These are phyloP conservation scores for Cryptotis parvus DNA, from an alignment of 2,113 vertebrate species.

Conservation along the genomic window DNA sequence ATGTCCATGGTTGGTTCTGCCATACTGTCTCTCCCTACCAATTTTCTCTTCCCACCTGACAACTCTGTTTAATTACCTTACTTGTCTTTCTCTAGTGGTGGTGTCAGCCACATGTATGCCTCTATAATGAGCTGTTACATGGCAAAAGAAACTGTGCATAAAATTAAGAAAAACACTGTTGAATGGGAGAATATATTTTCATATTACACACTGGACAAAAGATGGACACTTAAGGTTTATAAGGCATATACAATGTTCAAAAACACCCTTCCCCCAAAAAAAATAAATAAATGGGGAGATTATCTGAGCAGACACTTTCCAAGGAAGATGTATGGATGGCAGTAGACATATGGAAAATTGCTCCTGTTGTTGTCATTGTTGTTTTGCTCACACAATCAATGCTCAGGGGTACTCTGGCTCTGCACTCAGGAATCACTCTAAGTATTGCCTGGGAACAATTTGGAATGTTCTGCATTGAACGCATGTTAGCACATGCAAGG, in stretches of 20 bases:
- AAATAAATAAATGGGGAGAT: neutral
- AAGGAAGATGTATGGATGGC: neutral
- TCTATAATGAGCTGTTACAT: neutral
- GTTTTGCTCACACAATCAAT: too few species aligned
- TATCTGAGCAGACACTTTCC: neutral
- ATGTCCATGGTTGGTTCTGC: too few species aligned
- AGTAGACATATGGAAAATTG: neutral
- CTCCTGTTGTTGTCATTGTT: neutral
- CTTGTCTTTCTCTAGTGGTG: neutral
- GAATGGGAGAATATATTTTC: neutral
- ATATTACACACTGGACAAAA: neutral
- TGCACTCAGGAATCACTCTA: too few species aligned
- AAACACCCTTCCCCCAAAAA: neutral
- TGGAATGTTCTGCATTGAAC: too few species aligned
- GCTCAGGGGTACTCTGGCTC: too few species aligned
- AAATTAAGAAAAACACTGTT: neutral
- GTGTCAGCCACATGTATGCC: neutral
- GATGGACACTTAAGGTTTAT: too few species aligned
- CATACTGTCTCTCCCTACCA: too few species aligned
- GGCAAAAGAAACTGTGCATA: neutral
- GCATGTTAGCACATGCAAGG: too few species aligned
- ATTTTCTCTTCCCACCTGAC: too few species aligned
- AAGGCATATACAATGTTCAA: neutral
- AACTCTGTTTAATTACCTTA: too few species aligned
- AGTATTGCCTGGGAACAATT: too few species aligned